These are phyloP conservation scores for Athene noctua DNA, from an alignment of 2,113 vertebrate species.

Conservation along the genomic window DNA sequence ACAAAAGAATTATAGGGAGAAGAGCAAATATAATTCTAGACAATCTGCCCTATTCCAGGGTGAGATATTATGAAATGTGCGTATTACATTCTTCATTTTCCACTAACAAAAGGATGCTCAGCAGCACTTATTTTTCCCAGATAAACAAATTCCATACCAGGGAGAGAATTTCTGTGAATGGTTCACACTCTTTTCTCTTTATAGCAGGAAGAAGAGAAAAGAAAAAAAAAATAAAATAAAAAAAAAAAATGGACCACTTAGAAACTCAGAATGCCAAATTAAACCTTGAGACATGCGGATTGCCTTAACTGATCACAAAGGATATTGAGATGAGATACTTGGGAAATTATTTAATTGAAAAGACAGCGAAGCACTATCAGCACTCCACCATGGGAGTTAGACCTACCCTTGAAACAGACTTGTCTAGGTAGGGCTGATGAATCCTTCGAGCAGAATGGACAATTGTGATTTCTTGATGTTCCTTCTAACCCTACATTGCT, in stretches of 20 bases:
- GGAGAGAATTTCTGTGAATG: neutral
- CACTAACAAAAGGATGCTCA: neutral
- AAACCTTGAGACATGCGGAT: neutral
- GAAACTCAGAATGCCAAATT: neutral
- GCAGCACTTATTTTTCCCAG: neutral
- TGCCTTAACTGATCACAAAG: neutral
- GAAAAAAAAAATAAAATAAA: neutral
- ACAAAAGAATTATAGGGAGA: neutral
- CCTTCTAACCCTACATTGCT: neutral
- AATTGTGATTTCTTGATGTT: neutral
- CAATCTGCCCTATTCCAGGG: neutral
- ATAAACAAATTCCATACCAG: neutral
- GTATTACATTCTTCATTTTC: neutral
- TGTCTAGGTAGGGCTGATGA: neutral
- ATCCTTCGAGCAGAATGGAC: neutral
- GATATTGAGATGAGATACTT: neutral
- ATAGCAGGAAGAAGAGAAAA: neutral
- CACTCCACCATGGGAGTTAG: neutral
- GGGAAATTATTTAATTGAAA: neutral
- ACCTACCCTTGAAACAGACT: neutral
- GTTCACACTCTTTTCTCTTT: neutral
- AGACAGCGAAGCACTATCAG: neutral
- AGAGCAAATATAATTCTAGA: neutral
- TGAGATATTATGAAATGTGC: neutral
- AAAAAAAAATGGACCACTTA: neutral